Conservation (phyloP, 2,797 vertebrate species). For the Artibeus lituratus region DNA sequence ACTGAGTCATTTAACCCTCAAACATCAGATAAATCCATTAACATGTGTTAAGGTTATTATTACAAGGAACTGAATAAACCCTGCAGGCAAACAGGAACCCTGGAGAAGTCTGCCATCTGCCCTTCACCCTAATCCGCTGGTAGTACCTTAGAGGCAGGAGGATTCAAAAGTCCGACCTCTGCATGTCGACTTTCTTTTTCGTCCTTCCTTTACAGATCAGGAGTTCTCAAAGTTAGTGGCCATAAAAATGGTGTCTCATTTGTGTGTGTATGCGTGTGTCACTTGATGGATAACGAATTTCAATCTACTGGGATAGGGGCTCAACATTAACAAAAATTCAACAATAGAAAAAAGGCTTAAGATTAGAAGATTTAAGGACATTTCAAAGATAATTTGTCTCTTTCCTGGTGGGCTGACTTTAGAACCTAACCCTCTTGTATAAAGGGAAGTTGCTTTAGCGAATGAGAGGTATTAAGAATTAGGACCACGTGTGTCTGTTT, state of each 20-base stretch:
- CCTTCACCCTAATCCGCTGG: neutral
- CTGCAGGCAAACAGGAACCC: neutral
- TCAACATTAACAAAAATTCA: neutral
- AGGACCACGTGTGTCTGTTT: accelerated
- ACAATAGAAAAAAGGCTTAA: neutral
- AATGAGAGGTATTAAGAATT: neutral
- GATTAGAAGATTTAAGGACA: neutral
- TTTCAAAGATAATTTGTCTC: neutral
- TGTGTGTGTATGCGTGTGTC: neutral
- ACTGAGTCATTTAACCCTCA: neutral
- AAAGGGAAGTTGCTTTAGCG: neutral
- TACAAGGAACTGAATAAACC: neutral
- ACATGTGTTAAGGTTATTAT: neutral
- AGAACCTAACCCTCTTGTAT: neutral
- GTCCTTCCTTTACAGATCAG: neutral
- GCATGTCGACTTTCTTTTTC: neutral
- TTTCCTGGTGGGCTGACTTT: neutral
- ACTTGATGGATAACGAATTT: neutral
- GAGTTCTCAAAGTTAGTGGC: neutral
- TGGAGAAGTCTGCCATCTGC: neutral
- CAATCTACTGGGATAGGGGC: neutral
- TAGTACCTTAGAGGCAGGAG: neutral
- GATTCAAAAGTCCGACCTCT: neutral
- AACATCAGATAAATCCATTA: neutral
- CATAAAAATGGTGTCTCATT: neutral